Evolutionary conservation across 2,797 vertebrate species (phyloP).

Genomic region (Smutsia gigantea): DNA sequence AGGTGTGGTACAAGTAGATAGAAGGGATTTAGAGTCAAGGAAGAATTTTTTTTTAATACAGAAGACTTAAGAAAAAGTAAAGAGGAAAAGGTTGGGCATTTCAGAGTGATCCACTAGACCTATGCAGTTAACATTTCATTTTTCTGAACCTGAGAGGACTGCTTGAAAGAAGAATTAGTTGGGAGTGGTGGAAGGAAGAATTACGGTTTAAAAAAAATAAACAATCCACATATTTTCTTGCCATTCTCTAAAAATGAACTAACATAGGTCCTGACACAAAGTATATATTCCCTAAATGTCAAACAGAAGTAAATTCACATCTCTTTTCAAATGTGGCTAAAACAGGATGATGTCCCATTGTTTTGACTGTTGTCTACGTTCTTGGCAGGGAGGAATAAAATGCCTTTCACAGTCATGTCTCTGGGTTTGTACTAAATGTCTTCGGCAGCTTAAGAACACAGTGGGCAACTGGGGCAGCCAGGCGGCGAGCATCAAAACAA

Average conservation of each 20-base stretch:
- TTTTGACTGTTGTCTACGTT: neutral
- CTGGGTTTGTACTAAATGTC: neutral
- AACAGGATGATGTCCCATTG: neutral
- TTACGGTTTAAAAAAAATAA: neutral
- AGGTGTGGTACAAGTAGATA: neutral
- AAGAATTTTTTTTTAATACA: neutral
- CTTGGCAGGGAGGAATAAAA: neutral
- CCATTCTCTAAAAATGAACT: conserved; percentile 35
- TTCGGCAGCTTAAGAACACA: neutral
- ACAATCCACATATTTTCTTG: neutral
- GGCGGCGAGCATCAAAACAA: neutral
- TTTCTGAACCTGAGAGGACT: neutral
- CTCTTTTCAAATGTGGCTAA: conserved; percentile 49
- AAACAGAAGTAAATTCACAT: neutral
- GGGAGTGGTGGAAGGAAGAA: neutral
- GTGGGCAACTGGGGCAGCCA: neutral
- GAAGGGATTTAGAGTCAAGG: neutral
- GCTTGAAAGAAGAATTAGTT: neutral
- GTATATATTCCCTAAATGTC: neutral
- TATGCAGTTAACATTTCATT: neutral
- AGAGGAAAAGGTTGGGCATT: neutral
- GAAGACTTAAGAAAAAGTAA: neutral
- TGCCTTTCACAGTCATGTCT: neutral
- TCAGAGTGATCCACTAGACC: neutral
- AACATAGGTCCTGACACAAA: neutral